Evolutionary conservation across 2,888 invertebrate genomes (phyloP).

Genomic region (Epinotia brunnichana): DNA sequence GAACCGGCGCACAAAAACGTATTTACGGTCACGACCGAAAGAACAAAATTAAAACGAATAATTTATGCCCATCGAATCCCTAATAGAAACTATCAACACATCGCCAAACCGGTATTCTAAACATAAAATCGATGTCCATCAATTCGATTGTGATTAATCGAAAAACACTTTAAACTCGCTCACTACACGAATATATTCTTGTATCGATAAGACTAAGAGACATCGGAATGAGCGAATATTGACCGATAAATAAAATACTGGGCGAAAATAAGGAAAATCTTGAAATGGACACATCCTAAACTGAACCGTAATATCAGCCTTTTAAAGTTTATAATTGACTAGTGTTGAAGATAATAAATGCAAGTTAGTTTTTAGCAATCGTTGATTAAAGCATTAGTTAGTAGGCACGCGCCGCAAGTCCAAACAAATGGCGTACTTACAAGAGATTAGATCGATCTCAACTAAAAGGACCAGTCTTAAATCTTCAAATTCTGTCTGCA

Average conservation of each 20-base stretch:
- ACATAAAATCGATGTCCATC: conserved; percentile 54
- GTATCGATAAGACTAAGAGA: conserved; percentile 42
- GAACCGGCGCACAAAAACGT: conserved; percentile 65
- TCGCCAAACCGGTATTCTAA: conserved; percentile 55
- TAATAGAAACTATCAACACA: conserved; percentile 80
- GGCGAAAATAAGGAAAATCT: conserved; percentile 28
- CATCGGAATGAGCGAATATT: conserved; percentile 36
- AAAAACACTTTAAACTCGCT: conserved; percentile 46
- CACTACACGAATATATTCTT: conserved; percentile 44
- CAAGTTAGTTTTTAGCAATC: conserved; percentile 15
- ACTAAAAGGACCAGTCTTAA: conserved; percentile 33
- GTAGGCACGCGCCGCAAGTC: conserved; percentile 43
- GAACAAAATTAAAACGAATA: conserved; percentile 73
- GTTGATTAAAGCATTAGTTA: conserved; percentile 43
- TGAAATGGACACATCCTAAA: neutral
- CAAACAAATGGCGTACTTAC: conserved; percentile 41
- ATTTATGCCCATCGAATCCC: conserved; percentile 82
- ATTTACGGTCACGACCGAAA: conserved; percentile 60
- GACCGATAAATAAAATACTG: conserved; percentile 39
- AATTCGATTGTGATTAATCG: conserved; percentile 53
- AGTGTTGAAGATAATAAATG: neutral
- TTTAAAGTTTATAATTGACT: neutral
- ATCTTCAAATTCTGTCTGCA: conserved; percentile 23
- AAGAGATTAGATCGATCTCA: conserved; percentile 28
- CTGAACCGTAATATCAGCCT: neutral